Base-by-base conservation (phyloP, 2,888 invertebrate species). In the Coecobrya sp. region DNA sequence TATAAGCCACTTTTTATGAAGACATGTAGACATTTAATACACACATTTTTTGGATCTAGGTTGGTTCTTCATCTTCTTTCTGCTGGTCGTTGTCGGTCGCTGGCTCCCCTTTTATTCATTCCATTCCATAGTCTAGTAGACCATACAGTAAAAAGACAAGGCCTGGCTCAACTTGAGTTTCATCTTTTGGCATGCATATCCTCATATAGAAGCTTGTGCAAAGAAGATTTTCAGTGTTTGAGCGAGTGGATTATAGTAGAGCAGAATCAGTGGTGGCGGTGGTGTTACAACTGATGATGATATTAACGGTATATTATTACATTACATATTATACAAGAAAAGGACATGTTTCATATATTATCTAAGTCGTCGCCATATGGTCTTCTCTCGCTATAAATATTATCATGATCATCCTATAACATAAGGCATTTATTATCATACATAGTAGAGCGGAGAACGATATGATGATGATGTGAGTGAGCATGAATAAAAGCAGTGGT, bases 251-350 rank as follows among this genome's bases (percentile, higher is more conserved):
- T 79, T 79, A 52, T 52, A 27, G 25, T 27, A 68, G 30, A 68
- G 65, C 22, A 65, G 27, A 65, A 25, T 25, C 30, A 68, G 36
- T 68, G 68, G 19, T 62, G 19, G 27, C n/a, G n/a, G n/a, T n/a
- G n/a, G n/a, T n/a, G n/a, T n/a, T n/a, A n/a, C n/a, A n/a, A n/a
- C 36, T 70, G 45, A 45, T 45, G 45, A 52, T 49, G 55, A 52
- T 52, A 81, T 25, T 81, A 81, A 81, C 81, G 82, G 82, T 82
- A 82, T 59, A 82, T 79, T 59, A 82, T 79, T 73, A 42, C 42
- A 73, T 42, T 42, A 68, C 42, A 73, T 42, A 36, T 36, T 73
- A 42, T 19, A 73, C 70, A 73, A 42, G 70, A 42, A 42, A 42
- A 36, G n/a, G 19, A 10, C 68, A 68, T 73, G 70, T 42, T 73